Conservation (phyloP, 2,113 vertebrate genomes). For the Falco punctatus region DNA sequence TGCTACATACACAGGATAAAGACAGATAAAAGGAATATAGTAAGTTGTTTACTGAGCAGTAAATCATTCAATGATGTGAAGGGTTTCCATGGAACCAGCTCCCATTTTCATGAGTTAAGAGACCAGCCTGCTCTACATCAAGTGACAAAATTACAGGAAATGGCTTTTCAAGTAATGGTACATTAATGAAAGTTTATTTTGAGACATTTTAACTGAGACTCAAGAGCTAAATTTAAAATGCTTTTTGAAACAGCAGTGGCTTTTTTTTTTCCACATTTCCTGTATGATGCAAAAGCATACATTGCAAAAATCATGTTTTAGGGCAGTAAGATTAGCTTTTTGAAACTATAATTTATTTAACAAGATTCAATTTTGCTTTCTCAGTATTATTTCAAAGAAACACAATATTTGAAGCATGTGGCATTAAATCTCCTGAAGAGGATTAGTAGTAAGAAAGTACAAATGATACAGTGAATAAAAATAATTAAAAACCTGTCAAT, state of each 20-base stretch:
- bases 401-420: neutral
- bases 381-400: neutral
- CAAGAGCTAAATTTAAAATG: neutral
- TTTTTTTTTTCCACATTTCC: neutral
- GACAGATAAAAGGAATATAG: neutral
- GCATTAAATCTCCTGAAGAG: neutral
- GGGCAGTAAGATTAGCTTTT: neutral
- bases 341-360: neutral
- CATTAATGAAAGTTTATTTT: slow-evolving; percentile 14
- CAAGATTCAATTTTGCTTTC: neutral
- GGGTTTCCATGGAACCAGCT: slow-evolving; percentile 30
- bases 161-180: neutral
- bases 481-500: neutral
- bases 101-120: neutral
- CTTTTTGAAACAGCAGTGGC: neutral
- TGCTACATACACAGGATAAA: neutral
- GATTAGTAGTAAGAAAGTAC: neutral
- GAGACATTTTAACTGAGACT: neutral
- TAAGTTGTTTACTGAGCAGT: neutral
- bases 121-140: neutral
- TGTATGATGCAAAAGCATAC: neutral
- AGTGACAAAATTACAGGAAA: slow-evolving; percentile 34
- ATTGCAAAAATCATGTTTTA: neutral
- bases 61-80: neutral
- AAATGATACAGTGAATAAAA: neutral